Evolutionary conservation across 1,140 invertebrate species (phyloP).

Genomic region (Aphidius gifuensis): DNA sequence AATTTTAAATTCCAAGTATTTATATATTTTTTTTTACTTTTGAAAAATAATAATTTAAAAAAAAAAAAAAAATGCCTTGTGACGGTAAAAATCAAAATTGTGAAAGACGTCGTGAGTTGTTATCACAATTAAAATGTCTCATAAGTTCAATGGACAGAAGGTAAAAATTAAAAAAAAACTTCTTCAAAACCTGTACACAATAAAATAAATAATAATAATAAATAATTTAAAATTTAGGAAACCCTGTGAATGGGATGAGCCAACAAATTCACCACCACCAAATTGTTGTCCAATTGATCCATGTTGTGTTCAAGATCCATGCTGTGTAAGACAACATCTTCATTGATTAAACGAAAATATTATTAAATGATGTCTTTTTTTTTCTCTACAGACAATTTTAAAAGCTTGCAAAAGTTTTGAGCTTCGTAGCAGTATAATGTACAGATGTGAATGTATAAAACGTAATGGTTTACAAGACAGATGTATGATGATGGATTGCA

Average conservation of each 20-base stretch:
- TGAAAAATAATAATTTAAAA: not conserved
- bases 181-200: no score
- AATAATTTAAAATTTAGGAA: conserved; percentile 34
- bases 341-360: conserved; percentile 10
- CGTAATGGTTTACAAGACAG: conserved; percentile 75
- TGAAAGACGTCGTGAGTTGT: conserved; percentile 39
- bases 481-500: conserved; percentile 66
- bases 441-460: conserved; percentile 70
- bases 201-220: conserved; percentile 3
- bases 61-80: conserved; percentile 40
- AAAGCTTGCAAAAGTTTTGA: conserved; percentile 62
- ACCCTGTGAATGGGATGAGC: conserved; percentile 50
- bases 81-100: conserved; percentile 47
- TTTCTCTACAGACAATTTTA: conserved; percentile 34
- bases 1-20: no score
- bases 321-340: conserved; percentile 34
- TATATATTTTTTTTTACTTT: no score
- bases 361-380: no score
- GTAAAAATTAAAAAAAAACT: no score
- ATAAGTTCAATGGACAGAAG: conserved; percentile 46
- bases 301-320: conserved; percentile 18
- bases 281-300: conserved; percentile 25
- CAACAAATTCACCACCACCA: conserved; percentile 32
- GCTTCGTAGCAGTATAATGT: conserved; percentile 63
- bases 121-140: conserved; percentile 46